Conservation (phyloP, 35 echinoderm and acorn worm genomes). For the Nesometra sesokonis region DNA sequence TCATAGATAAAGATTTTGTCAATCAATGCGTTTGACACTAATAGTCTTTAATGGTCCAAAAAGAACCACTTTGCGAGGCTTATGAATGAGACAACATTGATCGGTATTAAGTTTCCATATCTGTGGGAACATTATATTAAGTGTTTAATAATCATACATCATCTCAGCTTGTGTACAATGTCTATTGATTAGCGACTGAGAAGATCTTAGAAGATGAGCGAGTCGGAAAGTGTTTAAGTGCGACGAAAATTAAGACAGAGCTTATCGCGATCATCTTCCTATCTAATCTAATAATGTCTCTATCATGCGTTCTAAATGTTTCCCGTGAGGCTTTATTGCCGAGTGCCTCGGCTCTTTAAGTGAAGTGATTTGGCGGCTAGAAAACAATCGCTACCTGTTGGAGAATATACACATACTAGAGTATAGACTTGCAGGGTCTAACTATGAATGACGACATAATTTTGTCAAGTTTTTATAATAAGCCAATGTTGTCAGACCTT, state of each 20-base stretch:
- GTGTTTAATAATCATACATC: neutral
- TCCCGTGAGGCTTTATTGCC: neutral
- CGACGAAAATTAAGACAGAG: neutral
- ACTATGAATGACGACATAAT: too few species aligned
- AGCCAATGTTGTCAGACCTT: too few species aligned
- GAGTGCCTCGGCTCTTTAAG: neutral
- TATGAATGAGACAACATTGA: neutral
- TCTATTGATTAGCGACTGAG: neutral
- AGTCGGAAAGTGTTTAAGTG: neutral
- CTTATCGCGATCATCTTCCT: neutral
- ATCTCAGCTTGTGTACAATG: neutral
- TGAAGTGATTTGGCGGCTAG: neutral
- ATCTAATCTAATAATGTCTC: neutral
- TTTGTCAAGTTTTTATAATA: too few species aligned
- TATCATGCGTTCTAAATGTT: neutral
- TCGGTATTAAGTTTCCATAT: neutral
- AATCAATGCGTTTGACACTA: neutral
- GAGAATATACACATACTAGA: neutral
- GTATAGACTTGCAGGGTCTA: too few species aligned
- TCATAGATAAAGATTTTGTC: neutral
- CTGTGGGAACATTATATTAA: neutral
- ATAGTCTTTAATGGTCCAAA: neutral
- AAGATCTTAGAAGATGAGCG: neutral
- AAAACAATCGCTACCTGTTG: neutral
- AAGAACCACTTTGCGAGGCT: neutral